Percentiles rank a stretch among this genome's conserved stretches.
Conservation (phyloP, 2,888 invertebrate species). For the Axea sp. region DNA sequence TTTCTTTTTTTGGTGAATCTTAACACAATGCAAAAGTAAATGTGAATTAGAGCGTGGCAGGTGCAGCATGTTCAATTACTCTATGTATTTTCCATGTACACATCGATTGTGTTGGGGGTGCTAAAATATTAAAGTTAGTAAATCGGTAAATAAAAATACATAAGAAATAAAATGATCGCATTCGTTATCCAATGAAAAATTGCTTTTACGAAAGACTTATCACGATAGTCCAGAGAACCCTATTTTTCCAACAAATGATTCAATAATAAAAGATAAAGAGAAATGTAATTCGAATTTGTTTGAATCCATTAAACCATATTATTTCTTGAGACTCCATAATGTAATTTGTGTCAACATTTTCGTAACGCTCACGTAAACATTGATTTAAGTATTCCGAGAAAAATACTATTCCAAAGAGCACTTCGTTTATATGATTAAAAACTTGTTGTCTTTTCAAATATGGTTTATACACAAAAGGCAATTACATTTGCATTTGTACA, state of each 20-base stretch:
- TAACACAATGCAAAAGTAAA: conserved; percentile 41
- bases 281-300: conserved; percentile 40
- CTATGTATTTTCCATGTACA: conserved; percentile 17
- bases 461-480: conserved; percentile 20
- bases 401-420: conserved; percentile 23
- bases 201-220: conserved; percentile 14
- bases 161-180: conserved; percentile 14
- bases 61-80: conserved; percentile 46
- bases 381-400: conserved; percentile 32
- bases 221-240: conserved; percentile 1
- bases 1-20: conserved; percentile 33
- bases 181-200: conserved; percentile 28
- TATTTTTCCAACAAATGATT: conserved; percentile 39
- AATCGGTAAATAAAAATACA: conserved; percentile 8
- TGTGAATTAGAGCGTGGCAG: conserved; percentile 45
- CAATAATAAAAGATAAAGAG: conserved; percentile 37
- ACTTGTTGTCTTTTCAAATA: conserved; percentile 37
- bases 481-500: conserved; percentile 27
- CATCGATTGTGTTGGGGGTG: conserved; percentile 8
- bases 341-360: conserved; percentile 51
- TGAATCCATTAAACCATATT: conserved; percentile 46
- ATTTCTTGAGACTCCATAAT: conserved; percentile 43
- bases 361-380: conserved; percentile 33
- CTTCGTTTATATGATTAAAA: conserved; percentile 32
- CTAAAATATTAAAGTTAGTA: conserved; percentile 48